These are phyloP conservation scores for Raja brachyura DNA, from an alignment of 2,113 vertebrate species.

Conservation along the genomic window DNA sequence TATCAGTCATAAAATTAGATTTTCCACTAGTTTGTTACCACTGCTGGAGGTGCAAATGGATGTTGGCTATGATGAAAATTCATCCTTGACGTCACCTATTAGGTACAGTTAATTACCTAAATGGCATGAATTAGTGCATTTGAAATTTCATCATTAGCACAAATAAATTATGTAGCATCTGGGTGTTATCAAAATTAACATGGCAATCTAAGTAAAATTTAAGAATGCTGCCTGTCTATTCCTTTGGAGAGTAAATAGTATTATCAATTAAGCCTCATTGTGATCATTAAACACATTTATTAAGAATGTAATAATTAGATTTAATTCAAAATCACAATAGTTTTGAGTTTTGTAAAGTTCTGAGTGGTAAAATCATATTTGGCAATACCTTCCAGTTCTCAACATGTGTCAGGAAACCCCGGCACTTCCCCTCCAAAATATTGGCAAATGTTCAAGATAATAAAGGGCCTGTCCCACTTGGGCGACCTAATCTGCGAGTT, in stretches of 20 bases:
- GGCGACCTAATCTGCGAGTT: too few species aligned
- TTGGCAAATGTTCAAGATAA: too few species aligned
- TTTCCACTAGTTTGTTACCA: slow-evolving; percentile 42
- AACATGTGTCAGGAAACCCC: too few species aligned
- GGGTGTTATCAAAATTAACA: neutral
- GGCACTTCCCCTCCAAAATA: too few species aligned
- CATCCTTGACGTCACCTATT: slow-evolving; percentile 42
- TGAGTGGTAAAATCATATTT: too few species aligned
- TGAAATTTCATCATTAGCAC: slow-evolving; percentile 39
- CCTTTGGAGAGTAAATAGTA: neutral
- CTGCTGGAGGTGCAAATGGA: slow-evolving; percentile 38
- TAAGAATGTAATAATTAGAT: too few species aligned
- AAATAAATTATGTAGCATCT: slow-evolving; percentile 40
- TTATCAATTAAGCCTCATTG: neutral
- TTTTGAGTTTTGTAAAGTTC: too few species aligned
- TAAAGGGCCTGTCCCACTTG: too few species aligned
- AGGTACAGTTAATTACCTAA: slow-evolving; percentile 47
- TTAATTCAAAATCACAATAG: too few species aligned
- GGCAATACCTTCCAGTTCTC: too few species aligned
- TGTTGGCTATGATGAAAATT: slow-evolving; percentile 47
- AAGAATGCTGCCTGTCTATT: neutral
- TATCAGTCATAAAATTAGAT: slow-evolving; percentile 23
- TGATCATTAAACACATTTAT: too few species aligned
- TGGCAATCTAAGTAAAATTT: neutral
- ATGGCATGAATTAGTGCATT: slow-evolving; percentile 40